Evolutionary conservation across 2,797 vertebrate genomes (phyloP).

Genomic region (Astyanax mexicanus): DNA sequence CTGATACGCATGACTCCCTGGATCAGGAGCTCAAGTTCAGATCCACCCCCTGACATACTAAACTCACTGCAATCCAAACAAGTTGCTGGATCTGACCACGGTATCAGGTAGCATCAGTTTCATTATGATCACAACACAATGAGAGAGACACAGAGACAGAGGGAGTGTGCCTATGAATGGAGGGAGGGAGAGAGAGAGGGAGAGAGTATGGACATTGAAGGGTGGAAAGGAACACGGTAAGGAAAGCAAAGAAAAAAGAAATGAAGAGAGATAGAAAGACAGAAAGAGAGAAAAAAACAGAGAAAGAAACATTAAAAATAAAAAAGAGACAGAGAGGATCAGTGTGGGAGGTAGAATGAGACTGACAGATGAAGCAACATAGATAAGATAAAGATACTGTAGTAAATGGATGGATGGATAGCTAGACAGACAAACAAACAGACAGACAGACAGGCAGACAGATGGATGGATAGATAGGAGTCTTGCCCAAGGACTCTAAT

Average conservation of each 20-base stretch:
- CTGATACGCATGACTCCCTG: neutral
- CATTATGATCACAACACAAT: slow-evolving; percentile 33
- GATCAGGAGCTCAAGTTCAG: slow-evolving; percentile 18
- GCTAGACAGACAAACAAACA: too few species aligned
- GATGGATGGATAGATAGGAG: too few species aligned
- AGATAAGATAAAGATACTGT: slow-evolving; percentile 1
- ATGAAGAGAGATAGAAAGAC: slow-evolving; percentile 10
- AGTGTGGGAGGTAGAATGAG: neutral
- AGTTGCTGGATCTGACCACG: slow-evolving; percentile 3
- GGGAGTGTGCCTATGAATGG: neutral
- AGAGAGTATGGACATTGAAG: too few species aligned
- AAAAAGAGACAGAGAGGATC: neutral
- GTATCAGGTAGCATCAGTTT: slow-evolving; percentile 40
- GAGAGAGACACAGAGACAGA: neutral
- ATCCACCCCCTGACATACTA: slow-evolving; percentile 46
- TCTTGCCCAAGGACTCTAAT: too few species aligned
- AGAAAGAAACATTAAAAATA: neutral
- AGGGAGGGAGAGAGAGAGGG: slow-evolving; percentile 2
- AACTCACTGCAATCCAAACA: slow-evolving; percentile 48
- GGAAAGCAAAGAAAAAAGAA: slow-evolving; percentile 10
- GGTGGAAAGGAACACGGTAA: too few species aligned
- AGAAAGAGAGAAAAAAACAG: neutral
- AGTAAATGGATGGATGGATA: neutral
- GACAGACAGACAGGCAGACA: too few species aligned
- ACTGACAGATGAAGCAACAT: slow-evolving; percentile 3